Evolutionary conservation across 2,888 invertebrate genomes (phyloP).

Genomic region (Tupiocoris notatus): DNA sequence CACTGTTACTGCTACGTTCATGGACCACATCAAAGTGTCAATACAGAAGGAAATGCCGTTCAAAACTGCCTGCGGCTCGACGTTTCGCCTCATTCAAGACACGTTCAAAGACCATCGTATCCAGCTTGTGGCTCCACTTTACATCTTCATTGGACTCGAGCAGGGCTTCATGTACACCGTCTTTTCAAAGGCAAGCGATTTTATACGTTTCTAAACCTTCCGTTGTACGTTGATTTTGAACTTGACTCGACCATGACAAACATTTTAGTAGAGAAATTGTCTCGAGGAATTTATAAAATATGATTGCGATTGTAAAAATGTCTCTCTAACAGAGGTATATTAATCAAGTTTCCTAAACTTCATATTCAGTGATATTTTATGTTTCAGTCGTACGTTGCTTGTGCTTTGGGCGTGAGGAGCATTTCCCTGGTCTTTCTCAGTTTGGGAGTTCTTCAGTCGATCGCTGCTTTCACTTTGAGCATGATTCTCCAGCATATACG

Average conservation of each 20-base stretch:
- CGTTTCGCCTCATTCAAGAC: constrained; percentile 56
- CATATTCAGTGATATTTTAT: too few species aligned
- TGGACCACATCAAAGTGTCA: constrained; percentile 60
- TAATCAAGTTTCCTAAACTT: too few species aligned
- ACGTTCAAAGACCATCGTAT: constrained; percentile 64
- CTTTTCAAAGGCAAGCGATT: constrained; percentile 68
- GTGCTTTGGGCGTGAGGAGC: constrained; percentile 72
- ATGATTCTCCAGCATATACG: constrained; percentile 74
- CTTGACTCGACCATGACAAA: too few species aligned
- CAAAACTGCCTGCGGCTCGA: constrained; percentile 45
- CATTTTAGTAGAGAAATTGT: too few species aligned
- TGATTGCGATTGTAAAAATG: too few species aligned
- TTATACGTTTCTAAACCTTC: neutral
- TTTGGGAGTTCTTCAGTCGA: constrained; percentile 70
- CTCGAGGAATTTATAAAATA: too few species aligned
- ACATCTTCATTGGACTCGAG: constrained; percentile 77
- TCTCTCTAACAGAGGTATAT: too few species aligned
- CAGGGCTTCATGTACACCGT: constrained; percentile 82
- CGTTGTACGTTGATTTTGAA: neutral
- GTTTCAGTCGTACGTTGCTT: constrained; percentile 75
- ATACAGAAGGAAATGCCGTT: constrained; percentile 57
- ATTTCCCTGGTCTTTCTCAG: constrained; percentile 72
- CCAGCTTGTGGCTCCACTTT: constrained; percentile 71
- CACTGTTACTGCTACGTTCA: constrained; percentile 55
- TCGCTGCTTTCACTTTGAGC: constrained; percentile 76